These are phyloP conservation scores for Neoniphon sammara DNA, from an alignment of 2,797 vertebrate genomes.

Conservation along the genomic window DNA sequence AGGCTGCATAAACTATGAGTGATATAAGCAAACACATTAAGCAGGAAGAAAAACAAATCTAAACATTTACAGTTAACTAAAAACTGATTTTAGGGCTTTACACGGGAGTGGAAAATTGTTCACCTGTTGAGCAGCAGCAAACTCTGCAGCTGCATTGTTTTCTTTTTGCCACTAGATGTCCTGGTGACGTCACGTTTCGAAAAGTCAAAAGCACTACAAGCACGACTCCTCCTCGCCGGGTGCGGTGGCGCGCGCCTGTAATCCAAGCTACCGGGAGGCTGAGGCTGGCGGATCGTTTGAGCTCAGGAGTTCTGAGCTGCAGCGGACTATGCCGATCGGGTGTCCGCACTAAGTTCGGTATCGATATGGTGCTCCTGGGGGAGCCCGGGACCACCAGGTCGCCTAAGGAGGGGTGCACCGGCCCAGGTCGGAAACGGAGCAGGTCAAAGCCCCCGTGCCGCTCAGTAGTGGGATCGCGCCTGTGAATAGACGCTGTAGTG, in stretches of 20 bases:
- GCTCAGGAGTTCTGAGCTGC: slow-evolving; percentile 46
- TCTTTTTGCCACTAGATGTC: too few relatives aligned
- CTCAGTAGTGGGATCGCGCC: slow-evolving; percentile 68
- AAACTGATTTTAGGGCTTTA: too few relatives aligned
- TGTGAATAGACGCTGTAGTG: slow-evolving; percentile 45
- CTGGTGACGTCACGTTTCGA: slow-evolving; percentile 1
- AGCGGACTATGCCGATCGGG: slow-evolving; percentile 48
- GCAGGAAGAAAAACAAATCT: too few relatives aligned
- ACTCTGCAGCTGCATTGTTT: too few relatives aligned
- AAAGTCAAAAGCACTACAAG: neutral
- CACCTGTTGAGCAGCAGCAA: too few relatives aligned
- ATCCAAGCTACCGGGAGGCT: slow-evolving; percentile 63
- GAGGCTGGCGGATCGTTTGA: slow-evolving; percentile 53
- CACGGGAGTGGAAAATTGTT: too few relatives aligned
- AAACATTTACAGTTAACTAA: too few relatives aligned
- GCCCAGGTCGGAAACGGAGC: slow-evolving; percentile 79
- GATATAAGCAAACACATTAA: too few relatives aligned
- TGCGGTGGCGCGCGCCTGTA: slow-evolving; percentile 59
- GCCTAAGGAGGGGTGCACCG: slow-evolving; percentile 76
- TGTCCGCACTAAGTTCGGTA: slow-evolving; percentile 49
- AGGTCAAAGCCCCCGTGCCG: slow-evolving; percentile 78
- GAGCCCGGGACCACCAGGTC: slow-evolving; percentile 75
- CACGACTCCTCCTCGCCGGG: neutral
- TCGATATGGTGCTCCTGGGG: slow-evolving; percentile 75
- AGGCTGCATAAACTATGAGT: too few relatives aligned